phyloP scores from a whole-genome alignment of 2,797 vertebrate genomes.

The Cottoperca gobio region DNA sequence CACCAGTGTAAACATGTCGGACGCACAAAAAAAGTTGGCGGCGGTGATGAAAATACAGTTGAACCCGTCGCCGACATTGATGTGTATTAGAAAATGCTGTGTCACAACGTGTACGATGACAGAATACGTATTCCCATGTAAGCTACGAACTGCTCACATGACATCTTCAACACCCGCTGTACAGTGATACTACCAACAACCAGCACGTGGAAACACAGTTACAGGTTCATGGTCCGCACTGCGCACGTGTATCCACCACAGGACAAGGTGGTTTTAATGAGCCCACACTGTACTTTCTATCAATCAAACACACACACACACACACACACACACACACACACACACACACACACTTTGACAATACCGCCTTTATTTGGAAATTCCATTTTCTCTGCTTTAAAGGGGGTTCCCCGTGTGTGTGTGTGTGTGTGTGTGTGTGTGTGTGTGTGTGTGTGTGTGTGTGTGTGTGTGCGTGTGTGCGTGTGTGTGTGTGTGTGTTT shows the following conservation, averaged over 20 bases:
- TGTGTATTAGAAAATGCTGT: too few relatives aligned
- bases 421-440: conserved; percentile 26
- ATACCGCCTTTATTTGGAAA: conserved; percentile 75
- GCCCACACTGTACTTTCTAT: conserved; percentile 62
- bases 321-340: conserved; percentile 25
- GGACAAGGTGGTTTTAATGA: conserved; percentile 52
- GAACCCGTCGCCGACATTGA: too few relatives aligned
- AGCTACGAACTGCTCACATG: too few relatives aligned
- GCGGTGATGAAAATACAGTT: too few relatives aligned
- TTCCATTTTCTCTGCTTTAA: conserved; percentile 71
- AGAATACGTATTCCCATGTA: too few relatives aligned
- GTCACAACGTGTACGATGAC: too few relatives aligned
- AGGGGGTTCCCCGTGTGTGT: conserved; percentile 68
- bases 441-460: conserved; percentile 2
- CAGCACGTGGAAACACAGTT: conserved; percentile 42
- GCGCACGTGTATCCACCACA: conserved; percentile 29
- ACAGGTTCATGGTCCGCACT: conserved; percentile 18
- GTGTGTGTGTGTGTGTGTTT: conserved; percentile 58
- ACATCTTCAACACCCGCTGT: conserved; percentile 11
- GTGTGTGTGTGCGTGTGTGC: conserved; percentile 20
- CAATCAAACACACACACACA: conserved; percentile 5
- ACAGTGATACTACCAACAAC: conserved; percentile 16
- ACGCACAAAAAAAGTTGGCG: too few relatives aligned
- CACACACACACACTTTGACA: conserved; percentile 66
- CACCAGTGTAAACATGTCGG: too few relatives aligned